Percentiles rank a stretch among this genome's conserved stretches.
Evolutionary conservation across 2,888 invertebrate genomes (phyloP).

Genomic region (Chalcis sispes): DNA sequence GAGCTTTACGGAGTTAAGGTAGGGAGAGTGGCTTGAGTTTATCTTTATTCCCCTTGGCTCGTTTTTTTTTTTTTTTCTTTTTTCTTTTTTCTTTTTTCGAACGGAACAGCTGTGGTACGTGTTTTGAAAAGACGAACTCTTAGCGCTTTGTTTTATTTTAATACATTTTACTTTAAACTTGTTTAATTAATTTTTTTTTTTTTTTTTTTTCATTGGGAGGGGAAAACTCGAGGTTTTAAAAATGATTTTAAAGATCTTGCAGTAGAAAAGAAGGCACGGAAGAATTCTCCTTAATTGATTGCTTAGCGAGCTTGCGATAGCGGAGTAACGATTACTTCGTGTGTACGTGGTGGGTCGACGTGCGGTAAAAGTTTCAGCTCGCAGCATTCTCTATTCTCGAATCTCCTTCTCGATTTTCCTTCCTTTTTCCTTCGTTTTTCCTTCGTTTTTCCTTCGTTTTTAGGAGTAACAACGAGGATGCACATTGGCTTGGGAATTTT

Average conservation of each 20-base stretch:
- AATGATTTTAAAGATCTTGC: constrained; percentile 26
- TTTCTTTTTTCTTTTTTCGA: no score
- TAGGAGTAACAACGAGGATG: not conserved
- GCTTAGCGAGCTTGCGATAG: not conserved
- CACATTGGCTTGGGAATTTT: not conserved
- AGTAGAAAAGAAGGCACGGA: not conserved
- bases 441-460: not conserved
- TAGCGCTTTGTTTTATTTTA: no score
- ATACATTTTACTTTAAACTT: no score
- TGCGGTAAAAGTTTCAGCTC: no score
- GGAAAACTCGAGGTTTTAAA: not conserved
- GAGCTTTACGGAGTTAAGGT: not conserved
- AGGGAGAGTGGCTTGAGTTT: constrained; percentile 1
- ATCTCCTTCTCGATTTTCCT: not conserved
- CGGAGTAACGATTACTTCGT: not conserved
- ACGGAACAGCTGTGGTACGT: constrained; percentile 20
- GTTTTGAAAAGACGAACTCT: not conserved
- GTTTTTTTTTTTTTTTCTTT: no score
- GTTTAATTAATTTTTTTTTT: not conserved
- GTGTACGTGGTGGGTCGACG: not conserved
- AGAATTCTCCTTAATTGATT: constrained; percentile 34
- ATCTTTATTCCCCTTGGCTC: no score
- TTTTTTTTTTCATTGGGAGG: not conserved
- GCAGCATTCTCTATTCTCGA: no score
- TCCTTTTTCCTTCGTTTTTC: not conserved